phyloP scores from a whole-genome alignment of 2,113 vertebrate genomes.

The Corythaixoides concolor region DNA sequence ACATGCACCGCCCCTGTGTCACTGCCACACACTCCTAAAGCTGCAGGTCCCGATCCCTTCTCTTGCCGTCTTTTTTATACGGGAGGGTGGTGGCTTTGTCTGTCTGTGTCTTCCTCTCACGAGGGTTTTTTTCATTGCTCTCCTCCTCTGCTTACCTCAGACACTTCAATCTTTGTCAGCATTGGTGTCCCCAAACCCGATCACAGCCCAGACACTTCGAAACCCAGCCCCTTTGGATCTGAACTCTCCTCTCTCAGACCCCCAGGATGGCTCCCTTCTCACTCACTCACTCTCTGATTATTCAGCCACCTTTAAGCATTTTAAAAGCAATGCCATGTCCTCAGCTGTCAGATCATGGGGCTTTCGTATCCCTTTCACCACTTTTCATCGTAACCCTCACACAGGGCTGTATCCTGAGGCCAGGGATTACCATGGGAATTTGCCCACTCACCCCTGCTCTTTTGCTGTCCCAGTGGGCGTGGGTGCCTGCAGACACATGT shows the following conservation, averaged over 20 bases:
- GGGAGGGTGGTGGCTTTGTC: neutral
- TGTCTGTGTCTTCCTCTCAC: neutral
- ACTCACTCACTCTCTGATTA: fast-evolving
- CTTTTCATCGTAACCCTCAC: neutral
- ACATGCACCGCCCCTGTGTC: fast-evolving
- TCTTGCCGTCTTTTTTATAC: neutral
- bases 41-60: neutral
- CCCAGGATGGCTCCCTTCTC: neutral
- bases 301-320: neutral
- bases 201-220: neutral
- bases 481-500: neutral
- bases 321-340: neutral
- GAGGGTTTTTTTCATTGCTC: neutral
- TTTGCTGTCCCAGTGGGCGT: neutral
- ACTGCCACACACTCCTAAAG: fast-evolving
- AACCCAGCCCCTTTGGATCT: neutral
- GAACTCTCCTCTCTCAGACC: neutral
- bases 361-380: neutral
- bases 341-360: neutral
- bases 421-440: neutral
- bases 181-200: neutral
- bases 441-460: neutral
- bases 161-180: neutral
- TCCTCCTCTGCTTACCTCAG: neutral
- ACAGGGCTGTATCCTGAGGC: neutral